Evolutionary conservation across 2,888 invertebrate genomes (phyloP).

Genomic region (Pristionchus arcanus): DNA sequence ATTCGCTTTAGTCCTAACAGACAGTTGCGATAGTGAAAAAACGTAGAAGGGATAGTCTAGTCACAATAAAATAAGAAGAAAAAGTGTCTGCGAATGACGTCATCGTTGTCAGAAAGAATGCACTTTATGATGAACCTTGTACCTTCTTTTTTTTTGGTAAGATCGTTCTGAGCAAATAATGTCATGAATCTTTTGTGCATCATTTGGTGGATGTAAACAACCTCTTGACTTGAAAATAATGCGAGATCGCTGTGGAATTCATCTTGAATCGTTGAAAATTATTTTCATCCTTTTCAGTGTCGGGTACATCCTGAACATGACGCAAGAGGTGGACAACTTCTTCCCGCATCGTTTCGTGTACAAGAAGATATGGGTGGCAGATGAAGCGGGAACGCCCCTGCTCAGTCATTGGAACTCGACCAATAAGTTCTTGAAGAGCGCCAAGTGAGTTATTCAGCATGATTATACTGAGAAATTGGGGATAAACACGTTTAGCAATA

Average conservation of each 20-base stretch:
- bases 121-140: neutral
- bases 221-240: too few species aligned
- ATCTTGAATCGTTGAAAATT: too few species aligned
- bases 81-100: neutral
- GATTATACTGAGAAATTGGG: too few species aligned
- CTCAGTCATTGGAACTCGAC: constrained; percentile 98
- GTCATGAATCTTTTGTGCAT: too few species aligned
- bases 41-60: neutral
- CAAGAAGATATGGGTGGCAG: constrained; percentile 84
- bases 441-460: constrained; percentile 82
- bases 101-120: neutral
- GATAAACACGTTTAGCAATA: too few species aligned
- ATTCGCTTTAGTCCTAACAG: too few species aligned
- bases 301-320: constrained; percentile 96
- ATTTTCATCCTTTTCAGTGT: constrained; percentile 85
- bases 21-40: neutral
- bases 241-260: too few species aligned
- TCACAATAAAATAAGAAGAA: neutral
- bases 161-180: too few species aligned
- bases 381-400: constrained; percentile 96
- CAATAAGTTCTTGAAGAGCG: constrained; percentile 95
- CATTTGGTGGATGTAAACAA: too few species aligned
- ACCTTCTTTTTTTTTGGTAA: too few species aligned
- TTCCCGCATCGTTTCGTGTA: constrained; percentile 87
- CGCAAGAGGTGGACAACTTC: constrained; percentile 98